These are phyloP conservation scores for Eupeodes corollae DNA, from an alignment of 1,140 invertebrate species.

Conservation along the genomic window DNA sequence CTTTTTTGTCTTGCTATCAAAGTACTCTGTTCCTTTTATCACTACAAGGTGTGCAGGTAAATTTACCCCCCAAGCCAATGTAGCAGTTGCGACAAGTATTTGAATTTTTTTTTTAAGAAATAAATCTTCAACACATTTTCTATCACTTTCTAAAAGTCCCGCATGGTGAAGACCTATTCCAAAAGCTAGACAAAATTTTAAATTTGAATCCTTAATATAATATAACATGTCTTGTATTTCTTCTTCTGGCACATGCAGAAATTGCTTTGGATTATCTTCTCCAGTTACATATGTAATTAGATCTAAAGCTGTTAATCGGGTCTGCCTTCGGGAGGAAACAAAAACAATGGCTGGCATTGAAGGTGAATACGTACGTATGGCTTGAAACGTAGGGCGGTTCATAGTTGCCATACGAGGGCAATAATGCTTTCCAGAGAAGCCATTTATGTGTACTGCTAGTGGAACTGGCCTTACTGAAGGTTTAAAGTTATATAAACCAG, in stretches of 20 bases:
- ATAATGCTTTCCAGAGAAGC: slow-evolving; percentile 85
- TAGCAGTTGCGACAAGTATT: slow-evolving; percentile 93
- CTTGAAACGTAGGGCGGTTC: slow-evolving; percentile 98
- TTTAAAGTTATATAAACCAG: slow-evolving; percentile 95
- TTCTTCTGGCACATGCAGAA: slow-evolving; percentile 77
- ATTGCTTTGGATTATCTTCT: slow-evolving; percentile 89
- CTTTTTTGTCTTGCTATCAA: slow-evolving; percentile 88
- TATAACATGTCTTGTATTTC: slow-evolving; percentile 69
- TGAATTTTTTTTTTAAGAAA: slow-evolving; percentile 98
- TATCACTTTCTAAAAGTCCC: slow-evolving; percentile 80
- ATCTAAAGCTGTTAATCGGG: slow-evolving; percentile 90
- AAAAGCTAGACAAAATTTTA: slow-evolving; percentile 89
- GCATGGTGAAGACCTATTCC: slow-evolving; percentile 99
- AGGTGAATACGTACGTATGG: slow-evolving; percentile 86
- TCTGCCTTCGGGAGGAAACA: slow-evolving; percentile 96
- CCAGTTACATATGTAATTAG: slow-evolving; percentile 86
- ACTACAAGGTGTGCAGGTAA: slow-evolving; percentile 72
- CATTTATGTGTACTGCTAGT: slow-evolving; percentile 84
- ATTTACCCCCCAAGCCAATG: slow-evolving; percentile 98
- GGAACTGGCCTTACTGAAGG: slow-evolving; percentile 96
- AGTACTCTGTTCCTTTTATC: slow-evolving; percentile 90
- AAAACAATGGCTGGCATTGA: slow-evolving; percentile 86
- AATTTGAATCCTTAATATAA: slow-evolving; percentile 78
- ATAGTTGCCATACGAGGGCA: slow-evolving; percentile 99
- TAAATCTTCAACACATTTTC: slow-evolving; percentile 84